Conservation (phyloP, 2,113 vertebrate species). For the Apaloderma vittatum region DNA sequence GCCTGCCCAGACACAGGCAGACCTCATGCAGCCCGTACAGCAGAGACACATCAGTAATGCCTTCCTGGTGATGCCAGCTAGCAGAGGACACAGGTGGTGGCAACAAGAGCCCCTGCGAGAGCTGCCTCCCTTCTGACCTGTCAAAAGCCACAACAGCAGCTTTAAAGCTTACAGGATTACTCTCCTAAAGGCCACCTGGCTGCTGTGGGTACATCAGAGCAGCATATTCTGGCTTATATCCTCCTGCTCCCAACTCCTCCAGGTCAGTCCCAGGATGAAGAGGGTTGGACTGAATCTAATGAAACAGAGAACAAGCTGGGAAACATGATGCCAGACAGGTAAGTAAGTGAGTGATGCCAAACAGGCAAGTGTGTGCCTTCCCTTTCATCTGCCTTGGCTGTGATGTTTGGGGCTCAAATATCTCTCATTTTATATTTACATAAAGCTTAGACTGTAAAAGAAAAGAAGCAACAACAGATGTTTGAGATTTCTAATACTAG, state of each 20-base stretch:
- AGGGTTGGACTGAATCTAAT: not conserved
- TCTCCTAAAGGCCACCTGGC: not conserved
- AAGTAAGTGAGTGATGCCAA: too few species aligned
- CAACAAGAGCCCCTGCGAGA: not conserved
- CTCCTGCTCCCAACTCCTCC: not conserved
- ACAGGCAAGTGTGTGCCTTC: too few species aligned
- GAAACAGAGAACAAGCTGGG: not conserved
- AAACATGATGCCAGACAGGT: not conserved
- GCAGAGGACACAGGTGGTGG: not conserved
- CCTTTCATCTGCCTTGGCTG: not conserved
- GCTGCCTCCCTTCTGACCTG: not conserved
- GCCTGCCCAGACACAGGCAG: not conserved
- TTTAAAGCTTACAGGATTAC: not conserved
- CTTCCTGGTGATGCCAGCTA: not conserved
- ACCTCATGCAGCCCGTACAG: not conserved
- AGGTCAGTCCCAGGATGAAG: not conserved
- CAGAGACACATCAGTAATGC: not conserved
- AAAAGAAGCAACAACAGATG: not conserved
- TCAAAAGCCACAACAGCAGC: not conserved
- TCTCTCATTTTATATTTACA: not conserved
- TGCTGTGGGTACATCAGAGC: not conserved
- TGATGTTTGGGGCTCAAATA: not conserved
- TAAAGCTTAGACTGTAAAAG: not conserved
- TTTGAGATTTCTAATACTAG: not conserved
- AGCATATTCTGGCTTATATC: not conserved